Conservation (phyloP, 2,888 invertebrate species). For the Resseliella maxima region DNA sequence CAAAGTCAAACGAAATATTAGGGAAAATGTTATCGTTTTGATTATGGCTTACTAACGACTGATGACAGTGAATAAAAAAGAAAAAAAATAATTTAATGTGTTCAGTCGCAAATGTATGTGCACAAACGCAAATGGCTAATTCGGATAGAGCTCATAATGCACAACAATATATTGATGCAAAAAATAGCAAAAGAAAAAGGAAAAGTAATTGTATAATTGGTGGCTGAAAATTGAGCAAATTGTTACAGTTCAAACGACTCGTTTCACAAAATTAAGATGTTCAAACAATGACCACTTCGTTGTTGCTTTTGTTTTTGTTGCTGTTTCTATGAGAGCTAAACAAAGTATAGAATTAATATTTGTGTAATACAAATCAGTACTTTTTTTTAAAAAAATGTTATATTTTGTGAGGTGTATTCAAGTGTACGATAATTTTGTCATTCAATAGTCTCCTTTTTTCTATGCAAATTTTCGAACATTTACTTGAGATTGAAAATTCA, state of each 20-base stretch:
- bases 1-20: slow-evolving; percentile 1
- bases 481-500: slow-evolving; percentile 9
- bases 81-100: neutral
- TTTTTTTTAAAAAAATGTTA: neutral
- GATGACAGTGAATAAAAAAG: neutral
- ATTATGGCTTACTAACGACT: slow-evolving; percentile 14
- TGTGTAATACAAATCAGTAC: no score
- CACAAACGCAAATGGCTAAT: neutral
- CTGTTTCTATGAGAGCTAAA: no score
- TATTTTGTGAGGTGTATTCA: neutral
- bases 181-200: no score
- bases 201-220: no score
- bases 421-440: neutral
- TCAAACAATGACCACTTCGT: no score
- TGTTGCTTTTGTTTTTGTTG: no score
- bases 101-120: neutral
- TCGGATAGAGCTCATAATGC: neutral
- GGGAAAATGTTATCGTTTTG: slow-evolving; percentile 13
- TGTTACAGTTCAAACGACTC: no score
- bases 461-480: neutral
- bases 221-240: no score
- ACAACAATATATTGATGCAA: neutral
- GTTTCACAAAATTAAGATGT: no score
- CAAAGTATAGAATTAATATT: no score
- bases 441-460: neutral